Percentiles rank a stretch among this genome's conserved stretches.
These are phyloP conservation scores for Mythimna vitellina DNA, from an alignment of 2,888 invertebrate species.

Conservation along the genomic window DNA sequence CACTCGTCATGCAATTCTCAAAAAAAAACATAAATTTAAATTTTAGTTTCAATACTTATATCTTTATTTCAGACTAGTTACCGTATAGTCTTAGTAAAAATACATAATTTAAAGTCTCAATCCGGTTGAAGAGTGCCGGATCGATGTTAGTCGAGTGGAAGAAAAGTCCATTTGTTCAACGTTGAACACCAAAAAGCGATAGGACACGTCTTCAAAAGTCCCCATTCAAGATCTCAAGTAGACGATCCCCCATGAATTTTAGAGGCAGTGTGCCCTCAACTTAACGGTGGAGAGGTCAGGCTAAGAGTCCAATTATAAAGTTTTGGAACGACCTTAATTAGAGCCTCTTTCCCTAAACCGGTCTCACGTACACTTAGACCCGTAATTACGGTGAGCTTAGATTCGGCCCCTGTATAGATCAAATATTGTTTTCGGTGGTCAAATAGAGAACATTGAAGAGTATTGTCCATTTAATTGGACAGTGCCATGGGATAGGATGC, in stretches of 20 bases:
- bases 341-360: constrained; percentile 53
- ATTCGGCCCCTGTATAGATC: constrained; percentile 23
- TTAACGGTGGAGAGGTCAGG: constrained; percentile 50
- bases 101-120: too few species aligned
- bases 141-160: too few species aligned
- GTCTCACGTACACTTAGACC: constrained; percentile 47
- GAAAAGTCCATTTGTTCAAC: background rate
- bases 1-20: too few species aligned
- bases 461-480: constrained; percentile 12
- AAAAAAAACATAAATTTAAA: too few species aligned
- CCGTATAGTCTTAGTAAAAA: too few species aligned
- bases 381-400: constrained; percentile 47
- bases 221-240: constrained; percentile 13
- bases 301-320: constrained; percentile 80
- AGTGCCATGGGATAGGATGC: too few species aligned
- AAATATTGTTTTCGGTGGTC: constrained; percentile 34
- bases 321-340: constrained; percentile 79
- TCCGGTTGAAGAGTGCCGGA: too few species aligned
- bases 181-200: background rate
- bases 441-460: background rate
- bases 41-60: too few species aligned
- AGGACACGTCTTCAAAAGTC: background rate
- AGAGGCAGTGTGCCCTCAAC: constrained; percentile 35
- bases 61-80: too few species aligned
- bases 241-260: background rate